Conservation (phyloP, 1,140 invertebrate species). For the Drosophila rhopaloa region DNA sequence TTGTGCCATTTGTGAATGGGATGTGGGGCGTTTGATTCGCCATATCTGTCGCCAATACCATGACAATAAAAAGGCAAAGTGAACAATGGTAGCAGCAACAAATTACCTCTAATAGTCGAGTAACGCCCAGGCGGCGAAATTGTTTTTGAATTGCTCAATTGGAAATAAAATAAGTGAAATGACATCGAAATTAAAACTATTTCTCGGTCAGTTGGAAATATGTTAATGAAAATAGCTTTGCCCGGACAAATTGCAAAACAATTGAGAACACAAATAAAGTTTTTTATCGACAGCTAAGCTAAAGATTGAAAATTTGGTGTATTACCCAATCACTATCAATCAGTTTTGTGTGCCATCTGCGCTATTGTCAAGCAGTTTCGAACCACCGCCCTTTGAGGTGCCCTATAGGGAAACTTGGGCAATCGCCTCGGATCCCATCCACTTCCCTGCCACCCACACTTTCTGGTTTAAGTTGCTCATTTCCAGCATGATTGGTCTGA, state of each 20-base stretch:
- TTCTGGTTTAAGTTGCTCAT: slow-evolving; percentile 33
- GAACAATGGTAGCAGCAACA: slow-evolving; percentile 30
- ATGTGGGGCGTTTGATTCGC: slow-evolving; percentile 59
- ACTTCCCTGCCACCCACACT: slow-evolving; percentile 18
- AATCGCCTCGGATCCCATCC: slow-evolving; percentile 12
- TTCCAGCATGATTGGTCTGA: slow-evolving; percentile 53
- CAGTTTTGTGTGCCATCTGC: slow-evolving; percentile 40
- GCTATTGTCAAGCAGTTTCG: slow-evolving; percentile 3
- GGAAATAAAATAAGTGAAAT: slow-evolving; percentile 10
- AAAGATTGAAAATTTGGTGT: not conserved
- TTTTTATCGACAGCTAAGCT: slow-evolving; percentile 36
- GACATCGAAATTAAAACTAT: slow-evolving; percentile 29
- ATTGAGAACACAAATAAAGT: slow-evolving; percentile 16
- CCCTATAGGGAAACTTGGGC: slow-evolving; percentile 48
- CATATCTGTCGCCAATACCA: slow-evolving; percentile 57
- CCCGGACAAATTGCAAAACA: slow-evolving; percentile 22
- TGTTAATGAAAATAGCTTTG: slow-evolving; percentile 39
- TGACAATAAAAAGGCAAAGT: slow-evolving; percentile 30
- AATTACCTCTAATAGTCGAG: slow-evolving; percentile 40
- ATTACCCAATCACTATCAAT: slow-evolving; percentile 43
- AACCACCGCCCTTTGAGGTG: slow-evolving; percentile 49
- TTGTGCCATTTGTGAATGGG: slow-evolving; percentile 17
- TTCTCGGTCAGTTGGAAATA: slow-evolving; percentile 32
- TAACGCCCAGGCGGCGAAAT: slow-evolving; percentile 47
- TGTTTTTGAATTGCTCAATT: slow-evolving; percentile 38